Percentiles rank a stretch among this genome's conserved stretches.
Evolutionary conservation across 2,888 invertebrate genomes (phyloP).

Genomic region (Latheticus oryzae): DNA sequence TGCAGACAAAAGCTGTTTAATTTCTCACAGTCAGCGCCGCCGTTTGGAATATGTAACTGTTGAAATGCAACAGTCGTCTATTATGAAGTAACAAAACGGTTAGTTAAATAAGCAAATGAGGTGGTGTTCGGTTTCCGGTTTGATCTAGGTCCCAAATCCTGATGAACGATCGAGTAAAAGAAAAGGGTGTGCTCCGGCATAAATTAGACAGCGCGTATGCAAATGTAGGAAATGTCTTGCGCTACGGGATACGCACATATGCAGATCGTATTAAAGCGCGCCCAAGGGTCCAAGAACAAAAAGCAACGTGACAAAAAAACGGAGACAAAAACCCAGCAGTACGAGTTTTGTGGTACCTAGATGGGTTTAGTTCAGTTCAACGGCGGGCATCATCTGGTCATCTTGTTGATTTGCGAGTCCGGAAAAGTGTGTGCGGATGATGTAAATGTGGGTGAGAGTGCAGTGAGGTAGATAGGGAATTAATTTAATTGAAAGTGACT

Average conservation of each 20-base stretch:
- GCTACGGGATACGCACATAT: conserved; percentile 55
- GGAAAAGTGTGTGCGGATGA: neutral
- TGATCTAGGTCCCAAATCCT: conserved; percentile 55
- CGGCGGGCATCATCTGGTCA: conserved; percentile 33
- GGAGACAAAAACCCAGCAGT: conserved; percentile 55
- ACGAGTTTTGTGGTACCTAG: conserved; percentile 40
- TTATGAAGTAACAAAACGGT: conserved; percentile 58
- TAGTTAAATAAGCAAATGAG: conserved; percentile 61
- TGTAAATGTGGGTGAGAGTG: conserved; percentile 2
- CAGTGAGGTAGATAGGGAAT: neutral
- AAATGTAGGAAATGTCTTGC: conserved; percentile 56
- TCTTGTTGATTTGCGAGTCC: conserved; percentile 12
- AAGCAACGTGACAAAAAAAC: conserved; percentile 58
- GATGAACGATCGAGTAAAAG: conserved; percentile 53
- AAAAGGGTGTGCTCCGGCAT: conserved; percentile 58
- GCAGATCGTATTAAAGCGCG: conserved; percentile 51
- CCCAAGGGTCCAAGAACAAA: conserved; percentile 55
- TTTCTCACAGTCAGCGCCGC: too few relatives aligned
- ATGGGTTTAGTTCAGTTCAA: conserved; percentile 19
- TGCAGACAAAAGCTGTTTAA: too few relatives aligned
- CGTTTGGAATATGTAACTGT: neutral
- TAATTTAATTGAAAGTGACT: neutral
- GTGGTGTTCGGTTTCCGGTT: conserved; percentile 52
- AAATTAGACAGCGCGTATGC: conserved; percentile 59
- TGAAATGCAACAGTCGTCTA: conserved; percentile 39